Base-by-base conservation (phyloP, 2,888 invertebrate genomes). In the Lithophane socia region DNA sequence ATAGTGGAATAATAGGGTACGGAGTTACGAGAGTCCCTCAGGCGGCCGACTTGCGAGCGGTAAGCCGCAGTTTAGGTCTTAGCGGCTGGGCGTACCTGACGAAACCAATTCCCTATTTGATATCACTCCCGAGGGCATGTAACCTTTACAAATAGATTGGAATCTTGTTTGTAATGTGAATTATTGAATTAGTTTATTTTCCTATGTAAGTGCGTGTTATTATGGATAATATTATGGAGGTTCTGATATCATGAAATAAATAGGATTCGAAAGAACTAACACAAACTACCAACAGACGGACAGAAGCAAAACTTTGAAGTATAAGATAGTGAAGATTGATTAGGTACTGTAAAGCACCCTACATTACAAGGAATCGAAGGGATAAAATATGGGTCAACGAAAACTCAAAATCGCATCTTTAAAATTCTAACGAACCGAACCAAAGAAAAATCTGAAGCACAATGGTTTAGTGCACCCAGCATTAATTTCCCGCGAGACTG, bases 401-500 rank as follows among this genome's bases (percentile, higher is more conserved):
- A 79, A 67, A 65, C 60, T 67, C 42, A 78, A 86, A 89, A 87
- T 85, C 79, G 66, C 77, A 85, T 90, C 86, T 87, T 91, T 83
- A 86, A 89, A 89, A 89, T 88, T 89, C 87, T 89, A 92, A 92
- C 89, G 88, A 92, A 88, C 89, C 83, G 83, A 76, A 82, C 80
- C 75, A 80, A 90, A 90, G 89, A 87, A 91, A 91, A 93, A 91
- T 91, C 91, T 92, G 90, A 90, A 91, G 86, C 90, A 92, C 93
- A 93, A 93, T 92, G 87, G 91, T 87, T 92, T 90, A 90, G 89
- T 92, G 92, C 92, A 92, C 90, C 92, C 86, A 91, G 88, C 91
- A 92, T 90, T 93, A 94, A 95, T 95, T 95, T 94, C 92, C 93
- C 93, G 88, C 84, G 91, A 91, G 93, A 87, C 89, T 92, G 91